Evolutionary conservation across 1,140 invertebrate species (phyloP), one percentile per base, ranked within the genome.

Genomic region (Brachionus koreanus): DNA sequence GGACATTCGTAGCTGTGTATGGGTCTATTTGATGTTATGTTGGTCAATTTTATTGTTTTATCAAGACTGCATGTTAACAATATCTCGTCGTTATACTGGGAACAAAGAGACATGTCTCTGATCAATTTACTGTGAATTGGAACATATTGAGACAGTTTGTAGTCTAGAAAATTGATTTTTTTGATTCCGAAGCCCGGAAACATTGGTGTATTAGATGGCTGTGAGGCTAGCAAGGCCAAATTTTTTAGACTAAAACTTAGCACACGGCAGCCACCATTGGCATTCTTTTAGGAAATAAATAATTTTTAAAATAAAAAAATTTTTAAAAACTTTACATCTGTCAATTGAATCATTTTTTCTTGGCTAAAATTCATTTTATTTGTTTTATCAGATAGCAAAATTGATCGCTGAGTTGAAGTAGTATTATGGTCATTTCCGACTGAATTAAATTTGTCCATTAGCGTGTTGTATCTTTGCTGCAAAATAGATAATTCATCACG

Each of bases 21-120:
- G 43, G 86, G 85, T 77, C 85, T 84, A 82, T 88, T 89, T 75
- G 84, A 87, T 7, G 87, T 84, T 5, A 92, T 85, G 87, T 93
- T 90, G 23, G 92, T 91, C n/a, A 96, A 87, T 84, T 93, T 93
- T 0, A 93, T 91, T 12, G 90, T 90, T 84, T 93, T 92, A 85
- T 96, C 95, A 79, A 94, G 90, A 9, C 92, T 92, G 23, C 93
- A 93, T 63, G 92, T 93, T 5, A 89, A 82, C 0, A 95, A 87
- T 6, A 96, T 86, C 10, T 93, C 85, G 82, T 93, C 91, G 42
- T 91, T 88, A 37, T 91, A 90, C 2, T 83, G 72, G 1, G 90
- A 90, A 84, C 93, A 92, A 85, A 96, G 94, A 0, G 90, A 89
- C 33, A 96, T 87, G 85, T 95, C 94, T 67, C 94, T 89, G 19